Evolutionary conservation across 2,797 vertebrate genomes (phyloP), one percentile per base, ranked within the genome.

Genomic region (Acanthurus lineatus): DNA sequence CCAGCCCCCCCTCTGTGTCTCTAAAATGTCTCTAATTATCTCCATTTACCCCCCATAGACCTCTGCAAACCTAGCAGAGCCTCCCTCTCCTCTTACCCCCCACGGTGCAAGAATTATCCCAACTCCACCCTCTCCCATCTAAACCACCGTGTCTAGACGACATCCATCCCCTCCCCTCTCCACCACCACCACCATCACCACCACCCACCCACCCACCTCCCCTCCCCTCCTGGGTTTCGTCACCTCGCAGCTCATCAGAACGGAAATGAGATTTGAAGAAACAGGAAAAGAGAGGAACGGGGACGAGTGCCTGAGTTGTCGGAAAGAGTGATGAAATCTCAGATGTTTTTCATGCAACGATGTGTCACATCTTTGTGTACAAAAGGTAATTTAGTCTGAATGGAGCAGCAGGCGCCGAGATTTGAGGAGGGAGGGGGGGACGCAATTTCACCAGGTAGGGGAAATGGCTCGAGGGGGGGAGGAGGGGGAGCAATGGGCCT

Each of bases 311-410:
- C 69, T 5, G 44, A 69, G 76, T 86, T 60, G 79, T 71, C 44
- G 47, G 73, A 49, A 71, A 59, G 84, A 75, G 81, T 93, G 93
- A 94, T 93, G 93, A 93, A 94, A 94, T 76, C 73, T 0, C 38
- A 66, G 85, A 82, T 80, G 77, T 77, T 88, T 91, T 79, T 70
- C 89, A 73, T 86, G 93, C 92, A 94, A 92, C 68, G 58, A 47
- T 14, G 35, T 47, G 78, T 71, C 76, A 81, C 86, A 69, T 84
- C 85, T 82, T 83, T 86, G 91, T 85, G 83, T 85, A 88, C 85
- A 77, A 80, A 86, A 86, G 82, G 83, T 87, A 90, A 91, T 91
- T 89, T 89, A 74, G 52, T 79, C 60, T 77, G 88, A 92, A 86
- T 72, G 77, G 78, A 86, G 79, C 67, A 66, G 86, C 66, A 8